A percentile compares a stretch with the other conserved stretches of the same genome.
Conservation (phyloP, 2,113 vertebrate genomes). For the Hippocampus guttulatus region DNA sequence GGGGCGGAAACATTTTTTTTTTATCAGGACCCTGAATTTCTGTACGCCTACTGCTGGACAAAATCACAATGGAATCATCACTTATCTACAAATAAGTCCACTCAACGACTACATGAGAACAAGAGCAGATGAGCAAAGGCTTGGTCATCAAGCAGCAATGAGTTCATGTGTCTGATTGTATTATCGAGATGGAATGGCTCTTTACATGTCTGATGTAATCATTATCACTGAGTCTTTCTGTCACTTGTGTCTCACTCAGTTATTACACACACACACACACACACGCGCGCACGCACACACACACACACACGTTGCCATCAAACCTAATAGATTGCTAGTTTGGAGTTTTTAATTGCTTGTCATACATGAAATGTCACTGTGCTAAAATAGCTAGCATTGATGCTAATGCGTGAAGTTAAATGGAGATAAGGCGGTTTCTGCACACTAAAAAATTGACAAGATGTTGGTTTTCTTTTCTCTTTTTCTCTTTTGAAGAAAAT, state of each 20-base stretch:
- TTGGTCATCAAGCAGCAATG: conserved; percentile 17
- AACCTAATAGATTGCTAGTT: conserved; percentile 50
- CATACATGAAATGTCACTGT: conserved; percentile 45
- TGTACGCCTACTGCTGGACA: conserved; percentile 15
- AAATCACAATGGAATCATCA: conserved; percentile 32
- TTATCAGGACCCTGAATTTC: conserved; percentile 8
- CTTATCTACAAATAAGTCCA: conserved; percentile 34
- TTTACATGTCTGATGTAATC: conserved; percentile 17
- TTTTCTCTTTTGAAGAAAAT: conserved; percentile 4
- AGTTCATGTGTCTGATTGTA: neutral
- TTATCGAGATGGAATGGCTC: conserved; percentile 13
- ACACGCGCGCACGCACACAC: neutral
- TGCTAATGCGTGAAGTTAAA: conserved; percentile 50
- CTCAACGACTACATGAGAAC: conserved; percentile 28
- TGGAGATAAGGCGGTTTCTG: conserved; percentile 53
- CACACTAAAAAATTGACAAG: conserved; percentile 42
- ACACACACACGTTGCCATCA: conserved; percentile 28
- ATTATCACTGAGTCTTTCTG: conserved; percentile 20
- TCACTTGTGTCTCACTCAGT: conserved; percentile 2
- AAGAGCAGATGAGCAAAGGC: conserved; percentile 9
- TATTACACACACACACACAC: too few species aligned
- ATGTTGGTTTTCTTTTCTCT: neutral
- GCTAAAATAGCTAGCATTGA: conserved; percentile 52
- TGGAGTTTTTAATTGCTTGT: conserved; percentile 61
- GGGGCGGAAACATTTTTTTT: neutral